Base-by-base conservation (phyloP, 2,797 vertebrate species). In the Gymnothorax reevesii region DNA sequence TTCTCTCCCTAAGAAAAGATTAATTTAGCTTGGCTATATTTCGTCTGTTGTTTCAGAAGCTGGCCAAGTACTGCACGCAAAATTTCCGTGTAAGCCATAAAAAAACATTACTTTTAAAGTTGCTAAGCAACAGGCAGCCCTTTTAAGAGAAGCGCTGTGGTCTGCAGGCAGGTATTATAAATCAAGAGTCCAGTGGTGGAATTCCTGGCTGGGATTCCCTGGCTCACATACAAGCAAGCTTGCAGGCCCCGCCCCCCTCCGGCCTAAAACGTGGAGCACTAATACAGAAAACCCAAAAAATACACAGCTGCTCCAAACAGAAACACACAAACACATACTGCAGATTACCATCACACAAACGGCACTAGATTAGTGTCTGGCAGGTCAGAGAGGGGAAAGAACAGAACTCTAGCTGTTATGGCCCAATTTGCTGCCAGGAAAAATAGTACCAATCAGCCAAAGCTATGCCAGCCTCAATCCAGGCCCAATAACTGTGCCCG, bases 131-230 rank as follows among this genome's bases (percentile, higher is more conserved):
- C 94, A 84, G 25, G 90, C 93, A 92, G 33, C 91, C 91, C 92
- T 88, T 90, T 90, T 88, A 92, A 91, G 91, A 93, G 94, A 93
- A 93, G 91, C 91, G 92, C 90, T 95, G 95, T 92, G 95, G 95
- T 94, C 90, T 92, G 92, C 89, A 92, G 90, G 92, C 91, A 88
- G 92, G 92, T 82, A 79, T 87, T 92, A 92, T 96, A 96, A 96
- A 96, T 95, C 94, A 94, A 93, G 93, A 94, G 93, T 93, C 89
- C 88, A 85, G 86, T 17, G 57, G 86, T 22, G 89, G 57, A 88
- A 89, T 88, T 91, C 88, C 89, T 88, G 79, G 86, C 83, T 25
- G 54, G 88, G 87, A 91, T 91, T 89, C 77, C 79, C 92, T 87
- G 91, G 93, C 94, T 94, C 94, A 94, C 94, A 92, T 62, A 84